Base-by-base conservation (phyloP, 2,888 invertebrate species). In the Rhagonycha fulva region DNA sequence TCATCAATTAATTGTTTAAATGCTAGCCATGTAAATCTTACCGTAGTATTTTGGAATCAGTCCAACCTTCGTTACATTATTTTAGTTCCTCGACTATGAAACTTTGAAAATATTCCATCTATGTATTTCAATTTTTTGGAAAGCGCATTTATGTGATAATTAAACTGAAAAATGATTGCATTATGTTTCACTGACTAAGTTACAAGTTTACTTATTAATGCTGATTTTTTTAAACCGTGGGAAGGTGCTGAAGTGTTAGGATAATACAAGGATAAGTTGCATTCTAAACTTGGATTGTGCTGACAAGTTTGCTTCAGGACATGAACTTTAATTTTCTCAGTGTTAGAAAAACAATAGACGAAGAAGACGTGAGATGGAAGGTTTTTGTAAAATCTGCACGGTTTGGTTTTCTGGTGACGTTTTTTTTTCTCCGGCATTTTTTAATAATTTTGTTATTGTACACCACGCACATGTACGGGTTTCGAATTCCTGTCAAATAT, bases 381-480 rank as follows among this genome's bases (percentile, higher is more conserved):
- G 12, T 12, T 62, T 61, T 62, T 62, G 23, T 19, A 24, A 66
- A 66, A 66, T 24, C 26, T 66, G 12, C 63, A 23, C 24, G 63
- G 63, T 63, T 23, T 2, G 9, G 63, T 24, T 63, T 63, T 63
- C 19, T 23, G 19, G 24, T 7, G 23, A 14, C 12, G 23, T 23
- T 62, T 19, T 63, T 63, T 24, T 26, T 23, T 19, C 11, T 62
- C 12, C n/a, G 9, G n/a, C 12, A n/a, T 12, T 47, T 66, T 62
- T 23, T 71, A 71, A 72, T 32, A 60, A 69, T 63, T 24, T 24
- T 70, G 80, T 71, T 79, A 81, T 71, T 70, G 47, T 77, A 81
- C 81, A 80, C 81, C 75, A 76, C 7, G 47, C 78, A 79, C 81
- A 81, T 76, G 80, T 80, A 80, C 77, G 79, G 76, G 80, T 79